Evolutionary conservation across 92 coral and sea anemone species (phyloP).

Genomic region (Palythoa heliodiscus): DNA sequence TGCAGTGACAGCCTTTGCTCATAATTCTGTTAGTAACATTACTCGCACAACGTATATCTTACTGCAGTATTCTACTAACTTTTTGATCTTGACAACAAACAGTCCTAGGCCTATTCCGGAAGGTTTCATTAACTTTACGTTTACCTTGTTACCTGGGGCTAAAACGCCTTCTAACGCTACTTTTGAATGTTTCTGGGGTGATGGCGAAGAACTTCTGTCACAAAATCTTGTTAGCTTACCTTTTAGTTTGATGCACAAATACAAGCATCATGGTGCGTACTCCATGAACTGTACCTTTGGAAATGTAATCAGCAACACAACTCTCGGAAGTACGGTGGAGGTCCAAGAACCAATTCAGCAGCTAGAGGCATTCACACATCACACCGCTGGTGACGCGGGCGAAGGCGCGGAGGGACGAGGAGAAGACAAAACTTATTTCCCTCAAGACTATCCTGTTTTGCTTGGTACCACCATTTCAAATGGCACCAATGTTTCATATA

Average conservation of each 20-base stretch:
- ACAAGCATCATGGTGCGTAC: slow-evolving; percentile 63
- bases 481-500: slow-evolving; percentile 87
- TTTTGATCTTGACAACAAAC: slow-evolving; percentile 55
- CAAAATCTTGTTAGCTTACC: slow-evolving; percentile 46
- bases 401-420: slow-evolving; percentile 75
- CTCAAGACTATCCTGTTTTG: slow-evolving; percentile 63
- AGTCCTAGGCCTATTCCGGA: slow-evolving; percentile 84
- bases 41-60: slow-evolving; percentile 21
- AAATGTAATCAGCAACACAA: slow-evolving; percentile 58
- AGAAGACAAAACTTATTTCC: slow-evolving; percentile 53
- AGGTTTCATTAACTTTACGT: slow-evolving; percentile 60
- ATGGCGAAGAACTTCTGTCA: slow-evolving; percentile 32
- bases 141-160: slow-evolving; percentile 49
- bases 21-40: slow-evolving; percentile 79
- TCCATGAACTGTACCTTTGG: slow-evolving; percentile 56
- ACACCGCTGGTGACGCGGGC: slow-evolving; percentile 78
- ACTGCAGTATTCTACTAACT: slow-evolving; percentile 67
- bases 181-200: slow-evolving; percentile 70
- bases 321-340: slow-evolving; percentile 57
- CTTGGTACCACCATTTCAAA: slow-evolving; percentile 53
- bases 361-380: slow-evolving; percentile 39
- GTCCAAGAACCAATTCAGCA: slow-evolving; percentile 69
- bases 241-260: slow-evolving; percentile 50
- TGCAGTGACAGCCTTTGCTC: slow-evolving; percentile 45
- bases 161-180: slow-evolving; percentile 72